Base-by-base conservation (phyloP, 2,113 vertebrate species). In the Entosphenus tridentatus region DNA sequence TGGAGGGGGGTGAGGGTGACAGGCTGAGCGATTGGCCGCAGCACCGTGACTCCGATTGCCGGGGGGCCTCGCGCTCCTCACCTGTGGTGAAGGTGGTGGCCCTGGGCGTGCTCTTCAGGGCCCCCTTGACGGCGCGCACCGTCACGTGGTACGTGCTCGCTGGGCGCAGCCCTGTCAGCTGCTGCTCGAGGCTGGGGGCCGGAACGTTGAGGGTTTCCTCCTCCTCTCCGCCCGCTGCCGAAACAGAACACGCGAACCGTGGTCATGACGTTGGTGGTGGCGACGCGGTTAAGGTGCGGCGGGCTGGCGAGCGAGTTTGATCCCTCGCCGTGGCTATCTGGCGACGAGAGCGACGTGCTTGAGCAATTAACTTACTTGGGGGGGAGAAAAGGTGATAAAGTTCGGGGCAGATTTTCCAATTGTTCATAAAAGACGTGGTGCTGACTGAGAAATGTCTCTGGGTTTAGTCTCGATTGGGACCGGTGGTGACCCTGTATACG, bases 161-260 rank as follows among this genome's bases (percentile, higher is more conserved):
- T 5, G 93, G 93, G 58, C 85, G 78, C 12, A 98, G 82, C 70
- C 80, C 82, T 65, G 80, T 82, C 62, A 98, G 80, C 77, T 86
- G 84, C 73, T 90, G 83, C 72, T 93, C 85, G 72, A 88, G 87
- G 69, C 75, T 84, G 75, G 73, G 75, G 57, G 91, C 89, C 57
- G 93, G 87, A 72, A 92, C 87, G 0, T 96, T 77, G 75, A 96
- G 83, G 14, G 88, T 96, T 74, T 98, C 85, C 57, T 85, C 86
- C 56, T 84, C 82, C 73, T 81, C 93, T 96, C 39, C 39, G 39
- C 39, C 39, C 39, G 39, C 39, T 39, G 39, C 39, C 39, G 39
- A 74, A 72, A 75, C 78, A 62, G 56, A 69, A 71, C 67, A 72
- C 69, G 57, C 56, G 11, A 8, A 8, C 1, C 17, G 57, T 71